Conservation (phyloP, 1,140 invertebrate genomes). For the Vanessa atalanta region DNA sequence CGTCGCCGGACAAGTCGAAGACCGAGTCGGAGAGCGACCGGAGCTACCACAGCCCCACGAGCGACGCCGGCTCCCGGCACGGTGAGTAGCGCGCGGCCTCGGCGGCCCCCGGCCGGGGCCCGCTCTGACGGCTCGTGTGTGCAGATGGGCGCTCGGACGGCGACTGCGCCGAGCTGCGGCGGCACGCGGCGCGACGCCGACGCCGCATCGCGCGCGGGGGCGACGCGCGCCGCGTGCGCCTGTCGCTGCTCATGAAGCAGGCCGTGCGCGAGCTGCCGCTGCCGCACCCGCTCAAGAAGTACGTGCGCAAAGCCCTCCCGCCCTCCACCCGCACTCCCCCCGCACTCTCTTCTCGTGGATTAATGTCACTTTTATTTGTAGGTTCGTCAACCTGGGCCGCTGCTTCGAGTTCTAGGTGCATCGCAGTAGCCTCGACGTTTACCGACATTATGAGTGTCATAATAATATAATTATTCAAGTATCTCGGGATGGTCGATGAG, state of each 20-base stretch:
- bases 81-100: not conserved
- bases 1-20: slow-evolving; percentile 37
- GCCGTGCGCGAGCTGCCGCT: slow-evolving; percentile 60
- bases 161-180: slow-evolving; percentile 25
- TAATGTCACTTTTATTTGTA: slow-evolving; percentile 17
- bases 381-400: slow-evolving; percentile 60
- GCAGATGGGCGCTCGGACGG: slow-evolving; percentile 11
- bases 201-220: slow-evolving; percentile 28
- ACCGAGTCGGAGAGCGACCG: slow-evolving; percentile 34
- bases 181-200: slow-evolving; percentile 32
- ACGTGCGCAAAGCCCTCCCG: not conserved
- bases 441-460: slow-evolving; percentile 8
- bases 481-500: not conserved
- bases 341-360: too few species aligned
- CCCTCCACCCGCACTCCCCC: too few species aligned
- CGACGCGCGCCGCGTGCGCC: slow-evolving; percentile 54
- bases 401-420: slow-evolving; percentile 56
- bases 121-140: not conserved
- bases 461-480: slow-evolving; percentile 12
- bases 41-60: slow-evolving; percentile 29
- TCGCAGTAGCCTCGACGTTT: not conserved
- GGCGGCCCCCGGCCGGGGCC: too few species aligned
- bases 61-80: slow-evolving; percentile 14
- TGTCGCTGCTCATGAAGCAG: slow-evolving; percentile 60
- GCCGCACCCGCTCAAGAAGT: slow-evolving; percentile 63